phyloP scores from a whole-genome alignment of 2,797 vertebrate species.

The Glossophaga mutica region DNA sequence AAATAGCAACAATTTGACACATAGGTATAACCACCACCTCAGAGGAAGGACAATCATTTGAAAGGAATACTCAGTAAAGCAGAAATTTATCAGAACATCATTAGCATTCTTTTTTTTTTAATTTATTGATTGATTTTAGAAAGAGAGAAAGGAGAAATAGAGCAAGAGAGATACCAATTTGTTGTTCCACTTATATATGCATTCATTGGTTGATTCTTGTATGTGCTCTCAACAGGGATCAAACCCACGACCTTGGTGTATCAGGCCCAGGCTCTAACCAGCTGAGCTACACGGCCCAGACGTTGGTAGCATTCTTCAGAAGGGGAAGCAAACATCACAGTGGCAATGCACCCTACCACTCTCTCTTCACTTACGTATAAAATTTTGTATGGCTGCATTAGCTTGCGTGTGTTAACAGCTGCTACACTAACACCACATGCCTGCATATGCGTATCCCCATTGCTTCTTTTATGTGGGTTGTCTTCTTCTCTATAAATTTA shows the following conservation, averaged over 20 bases:
- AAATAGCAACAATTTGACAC: not conserved
- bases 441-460: not conserved
- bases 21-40: not conserved
- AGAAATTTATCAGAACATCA: not conserved
- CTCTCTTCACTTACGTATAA: not conserved
- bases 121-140: not conserved
- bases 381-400: not conserved
- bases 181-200: not conserved
- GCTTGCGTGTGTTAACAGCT: not conserved
- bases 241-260: not conserved
- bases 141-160: not conserved
- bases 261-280: not conserved
- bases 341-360: not conserved
- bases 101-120: slow-evolving; percentile 36
- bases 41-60: not conserved
- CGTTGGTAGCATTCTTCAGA: not conserved
- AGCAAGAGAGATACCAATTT: not conserved
- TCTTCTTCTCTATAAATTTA: not conserved
- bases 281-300: not conserved
- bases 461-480: not conserved
- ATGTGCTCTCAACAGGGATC: not conserved
- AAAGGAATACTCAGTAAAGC: not conserved
- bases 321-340: not conserved
- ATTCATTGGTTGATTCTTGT: not conserved
- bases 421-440: not conserved